Base-by-base conservation (phyloP, 2,888 invertebrate species). In the Perithous albicinctus region DNA sequence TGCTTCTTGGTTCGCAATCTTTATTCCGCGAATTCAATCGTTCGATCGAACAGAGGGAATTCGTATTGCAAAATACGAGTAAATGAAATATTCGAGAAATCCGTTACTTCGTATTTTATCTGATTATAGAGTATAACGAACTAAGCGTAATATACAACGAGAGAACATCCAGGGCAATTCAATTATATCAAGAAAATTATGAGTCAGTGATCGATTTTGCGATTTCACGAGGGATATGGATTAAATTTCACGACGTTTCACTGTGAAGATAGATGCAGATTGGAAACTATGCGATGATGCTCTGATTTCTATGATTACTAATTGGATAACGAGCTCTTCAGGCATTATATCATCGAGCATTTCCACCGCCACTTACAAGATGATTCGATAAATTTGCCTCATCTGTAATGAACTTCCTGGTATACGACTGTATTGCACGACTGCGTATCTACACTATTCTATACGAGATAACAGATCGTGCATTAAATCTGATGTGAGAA, bases 11-110 rank as follows among this genome's bases (percentile, higher is more conserved):
- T 67, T 20, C 48, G n/a, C n/a, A 48, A 48, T 67, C 48, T 67
- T 43, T n/a, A 67, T 67, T 67, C 66, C 66, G 66, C 48, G 48
- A 51, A 67, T 67, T 48, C 48, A 32, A 67, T 67, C 48, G 35
- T 15, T 48, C 35, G 7, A 67, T 67, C 32, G 18, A 67, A 20
- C 18, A 15, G 64, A 15, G n/a, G n/a, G 29, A 43, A 64, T 64
- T 67, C 35, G 12, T 32, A 10, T n/a, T 29, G 51, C 23, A 12
- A 1, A 20, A 23, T 26, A 6, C 54, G 29, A 56, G 29, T 1
- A 29, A 56, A 26, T 26, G 7, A 29, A 29, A 29, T 56, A 56
- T 56, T 29, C 26, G n/a, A n/a, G 54, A 56, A 56, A 56, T 56
- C 51, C 51, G 51, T 43, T 43, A 43, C 43, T 43, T 15, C 43